These are phyloP conservation scores for Acrobasis suavella DNA, from an alignment of 2,888 invertebrate genomes.

Conservation along the genomic window DNA sequence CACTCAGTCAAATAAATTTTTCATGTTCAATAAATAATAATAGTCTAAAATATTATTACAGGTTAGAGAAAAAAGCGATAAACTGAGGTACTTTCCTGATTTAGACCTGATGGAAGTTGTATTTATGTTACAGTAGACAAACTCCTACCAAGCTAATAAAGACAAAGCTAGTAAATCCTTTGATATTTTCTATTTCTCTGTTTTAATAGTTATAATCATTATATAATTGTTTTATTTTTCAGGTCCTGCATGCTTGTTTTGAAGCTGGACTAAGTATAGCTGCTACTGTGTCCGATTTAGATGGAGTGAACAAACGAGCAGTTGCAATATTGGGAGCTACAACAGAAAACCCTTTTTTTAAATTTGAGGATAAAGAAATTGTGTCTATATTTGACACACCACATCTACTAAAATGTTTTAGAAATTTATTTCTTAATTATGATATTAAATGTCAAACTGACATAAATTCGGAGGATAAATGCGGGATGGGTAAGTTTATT, in stretches of 20 bases:
- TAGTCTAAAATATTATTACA: no score
- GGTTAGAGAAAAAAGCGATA: no score
- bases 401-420: slow-evolving; percentile 31
- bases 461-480: not conserved
- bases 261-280: slow-evolving; percentile 23
- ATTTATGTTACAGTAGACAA: no score
- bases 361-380: slow-evolving; percentile 28
- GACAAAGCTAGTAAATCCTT: no score
- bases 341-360: slow-evolving; percentile 13
- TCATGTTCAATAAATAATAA: no score
- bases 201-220: not conserved
- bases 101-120: no score
- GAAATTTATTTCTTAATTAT: slow-evolving; percentile 26
- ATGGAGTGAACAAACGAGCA: slow-evolving; percentile 28
- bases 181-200: not conserved
- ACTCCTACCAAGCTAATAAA: no score
- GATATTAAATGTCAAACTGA: slow-evolving; percentile 8
- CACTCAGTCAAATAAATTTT: no score
- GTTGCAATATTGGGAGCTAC: slow-evolving; percentile 26
- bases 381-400: slow-evolving; percentile 30
- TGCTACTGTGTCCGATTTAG: slow-evolving; percentile 27
- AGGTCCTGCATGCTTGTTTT: slow-evolving; percentile 26
- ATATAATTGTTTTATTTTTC: slow-evolving; percentile 16
- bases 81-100: no score
- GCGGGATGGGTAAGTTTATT: not conserved